A percentile compares a stretch with the other conserved stretches of the same genome.
Evolutionary conservation across 2,888 invertebrate genomes (phyloP).

Genomic region (Liopterus haemorrhoidalis): DNA sequence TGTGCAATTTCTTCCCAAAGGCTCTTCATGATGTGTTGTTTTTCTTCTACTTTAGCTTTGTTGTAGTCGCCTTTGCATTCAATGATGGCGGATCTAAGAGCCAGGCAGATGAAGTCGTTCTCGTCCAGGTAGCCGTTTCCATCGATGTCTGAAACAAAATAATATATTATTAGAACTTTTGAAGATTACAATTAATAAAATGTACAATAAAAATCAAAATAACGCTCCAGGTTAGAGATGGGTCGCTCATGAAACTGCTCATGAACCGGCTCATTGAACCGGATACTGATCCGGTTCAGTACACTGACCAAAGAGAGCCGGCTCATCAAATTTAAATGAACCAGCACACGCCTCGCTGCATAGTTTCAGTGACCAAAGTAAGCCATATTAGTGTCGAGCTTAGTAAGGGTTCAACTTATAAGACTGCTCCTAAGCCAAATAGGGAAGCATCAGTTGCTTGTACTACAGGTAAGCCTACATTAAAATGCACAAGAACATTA

Average conservation of each 20-base stretch:
- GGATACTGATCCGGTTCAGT: background rate
- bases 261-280: slow-evolving; percentile 18
- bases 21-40: slow-evolving; percentile 75
- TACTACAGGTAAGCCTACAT: too few relatives aligned
- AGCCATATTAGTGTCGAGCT: too few relatives aligned
- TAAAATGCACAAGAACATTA: too few relatives aligned
- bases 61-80: slow-evolving; percentile 80
- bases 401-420: too few relatives aligned
- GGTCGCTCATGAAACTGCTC: slow-evolving; percentile 19
- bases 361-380: too few relatives aligned
- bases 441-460: too few relatives aligned
- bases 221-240: too few relatives aligned
- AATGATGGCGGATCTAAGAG: slow-evolving; percentile 71
- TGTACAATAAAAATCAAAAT: too few relatives aligned
- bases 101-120: slow-evolving; percentile 77
- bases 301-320: background rate
- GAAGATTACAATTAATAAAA: slow-evolving; percentile 16
- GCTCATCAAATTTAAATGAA: too few relatives aligned
- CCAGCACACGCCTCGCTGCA: background rate
- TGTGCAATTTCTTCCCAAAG: slow-evolving; percentile 83
- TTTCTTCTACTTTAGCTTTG: slow-evolving; percentile 63
- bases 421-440: too few relatives aligned
- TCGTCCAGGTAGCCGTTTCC: slow-evolving; percentile 78
- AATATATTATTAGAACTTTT: slow-evolving; percentile 9
- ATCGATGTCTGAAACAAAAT: slow-evolving; percentile 63